Evolutionary conservation across 2,113 vertebrate genomes (phyloP).

Genomic region (Gyps fulvus): DNA sequence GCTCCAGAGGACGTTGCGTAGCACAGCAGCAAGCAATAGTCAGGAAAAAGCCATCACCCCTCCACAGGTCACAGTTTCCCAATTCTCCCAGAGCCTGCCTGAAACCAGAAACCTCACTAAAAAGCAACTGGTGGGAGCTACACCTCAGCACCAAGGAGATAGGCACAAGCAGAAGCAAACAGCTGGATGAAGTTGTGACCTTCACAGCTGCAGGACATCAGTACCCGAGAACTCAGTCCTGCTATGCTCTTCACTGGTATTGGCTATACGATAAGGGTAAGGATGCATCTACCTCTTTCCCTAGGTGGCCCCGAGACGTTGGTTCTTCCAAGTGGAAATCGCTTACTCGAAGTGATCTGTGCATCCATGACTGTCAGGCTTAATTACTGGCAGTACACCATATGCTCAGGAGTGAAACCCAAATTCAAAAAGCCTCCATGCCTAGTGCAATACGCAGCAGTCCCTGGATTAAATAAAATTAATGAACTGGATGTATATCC

Average conservation of each 20-base stretch:
- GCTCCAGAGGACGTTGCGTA: fast-evolving
- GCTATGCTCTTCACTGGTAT: fast-evolving
- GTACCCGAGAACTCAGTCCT: neutral
- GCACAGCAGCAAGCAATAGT: neutral
- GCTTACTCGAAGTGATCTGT: neutral
- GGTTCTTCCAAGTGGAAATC: neutral
- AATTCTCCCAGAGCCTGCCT: neutral
- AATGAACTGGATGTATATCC: neutral
- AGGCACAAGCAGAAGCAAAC: neutral
- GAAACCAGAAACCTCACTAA: neutral
- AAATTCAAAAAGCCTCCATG: neutral
- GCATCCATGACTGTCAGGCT: neutral
- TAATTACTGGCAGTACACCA: neutral
- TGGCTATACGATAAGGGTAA: neutral
- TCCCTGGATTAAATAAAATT: neutral
- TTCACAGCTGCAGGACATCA: neutral
- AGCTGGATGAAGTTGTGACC: neutral
- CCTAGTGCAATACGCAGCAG: neutral
- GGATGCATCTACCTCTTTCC: neutral
- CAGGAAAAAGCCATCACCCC: neutral
- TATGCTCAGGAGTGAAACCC: neutral
- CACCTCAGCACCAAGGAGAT: neutral
- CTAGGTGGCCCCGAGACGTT: fast-evolving
- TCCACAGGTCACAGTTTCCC: neutral
- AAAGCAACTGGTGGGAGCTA: neutral